A percentile compares a stretch with the other conserved stretches of the same genome.
Evolutionary conservation across 2,888 invertebrate genomes (phyloP).

Genomic region (Chalcis sispes): DNA sequence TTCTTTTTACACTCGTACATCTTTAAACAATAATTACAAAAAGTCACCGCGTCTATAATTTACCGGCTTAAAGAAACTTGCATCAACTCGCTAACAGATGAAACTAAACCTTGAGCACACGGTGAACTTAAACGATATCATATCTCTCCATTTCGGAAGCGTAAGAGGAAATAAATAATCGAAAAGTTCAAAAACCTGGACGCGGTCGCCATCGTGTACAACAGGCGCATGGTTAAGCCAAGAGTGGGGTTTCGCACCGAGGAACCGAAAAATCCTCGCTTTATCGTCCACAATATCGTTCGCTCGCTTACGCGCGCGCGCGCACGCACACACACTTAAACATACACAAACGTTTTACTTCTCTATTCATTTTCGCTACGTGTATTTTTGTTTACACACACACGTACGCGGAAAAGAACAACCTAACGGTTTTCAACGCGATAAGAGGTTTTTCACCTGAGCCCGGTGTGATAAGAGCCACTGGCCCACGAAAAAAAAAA

Average conservation of each 20-base stretch:
- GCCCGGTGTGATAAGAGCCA: not conserved
- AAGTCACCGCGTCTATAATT: not conserved
- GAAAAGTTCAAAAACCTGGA: conserved; percentile 40
- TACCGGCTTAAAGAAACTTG: not conserved
- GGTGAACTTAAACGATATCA: not conserved
- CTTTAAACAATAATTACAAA: too few species aligned
- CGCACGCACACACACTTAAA: not conserved
- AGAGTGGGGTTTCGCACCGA: not conserved
- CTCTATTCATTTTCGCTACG: conserved; percentile 31
- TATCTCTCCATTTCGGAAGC: not conserved
- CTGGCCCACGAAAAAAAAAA: not conserved
- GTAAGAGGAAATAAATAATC: not conserved
- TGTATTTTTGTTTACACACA: conserved; percentile 12
- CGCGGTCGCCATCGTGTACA: conserved; percentile 8
- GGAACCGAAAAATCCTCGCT: not conserved
- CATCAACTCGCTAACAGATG: not conserved
- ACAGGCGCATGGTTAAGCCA: not conserved
- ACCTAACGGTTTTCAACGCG: conserved; percentile 41
- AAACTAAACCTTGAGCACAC: not conserved
- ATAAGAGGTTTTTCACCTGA: conserved; percentile 58
- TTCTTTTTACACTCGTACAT: too few species aligned
- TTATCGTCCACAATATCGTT: conserved; percentile 15
- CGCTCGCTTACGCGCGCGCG: not conserved
- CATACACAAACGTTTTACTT: too few species aligned
- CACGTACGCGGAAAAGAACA: not conserved